These are phyloP conservation scores for Cacoxenus indagator DNA, from an alignment of 2,888 invertebrate genomes.

Conservation along the genomic window DNA sequence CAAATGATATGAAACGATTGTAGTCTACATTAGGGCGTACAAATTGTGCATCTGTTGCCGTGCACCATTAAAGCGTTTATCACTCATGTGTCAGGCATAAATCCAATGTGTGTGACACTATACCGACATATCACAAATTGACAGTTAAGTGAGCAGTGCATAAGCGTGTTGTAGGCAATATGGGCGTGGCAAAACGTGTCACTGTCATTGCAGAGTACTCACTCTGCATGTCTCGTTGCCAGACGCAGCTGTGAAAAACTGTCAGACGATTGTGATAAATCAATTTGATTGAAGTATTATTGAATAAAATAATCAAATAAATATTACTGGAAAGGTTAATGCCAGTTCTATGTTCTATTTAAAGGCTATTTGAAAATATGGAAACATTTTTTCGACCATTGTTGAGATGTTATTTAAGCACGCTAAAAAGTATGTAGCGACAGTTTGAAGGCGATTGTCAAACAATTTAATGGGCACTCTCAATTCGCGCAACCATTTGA, in stretches of 20 bases:
- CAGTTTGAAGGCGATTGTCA: too few relatives aligned
- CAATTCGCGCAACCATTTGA: too few relatives aligned
- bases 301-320: neutral
- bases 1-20: neutral
- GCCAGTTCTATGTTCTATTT: too few relatives aligned
- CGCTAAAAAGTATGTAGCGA: too few relatives aligned
- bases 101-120: constrained; percentile 16
- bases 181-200: neutral
- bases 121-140: constrained; percentile 19
- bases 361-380: too few relatives aligned
- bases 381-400: too few relatives aligned
- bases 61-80: constrained; percentile 10
- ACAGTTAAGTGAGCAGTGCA: constrained; percentile 7
- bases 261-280: constrained; percentile 12
- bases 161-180: neutral
- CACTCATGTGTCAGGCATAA: constrained; percentile 18
- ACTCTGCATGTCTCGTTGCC: neutral
- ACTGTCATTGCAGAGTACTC: too few relatives aligned
- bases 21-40: neutral
- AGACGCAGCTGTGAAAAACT: neutral
- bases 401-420: too few relatives aligned
- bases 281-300: constrained; percentile 1
- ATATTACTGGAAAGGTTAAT: neutral
- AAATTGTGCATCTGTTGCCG: neutral
- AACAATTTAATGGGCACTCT: too few relatives aligned